Base-by-base conservation (phyloP, 2,888 invertebrate species). In the Ornithoptera priamus region DNA sequence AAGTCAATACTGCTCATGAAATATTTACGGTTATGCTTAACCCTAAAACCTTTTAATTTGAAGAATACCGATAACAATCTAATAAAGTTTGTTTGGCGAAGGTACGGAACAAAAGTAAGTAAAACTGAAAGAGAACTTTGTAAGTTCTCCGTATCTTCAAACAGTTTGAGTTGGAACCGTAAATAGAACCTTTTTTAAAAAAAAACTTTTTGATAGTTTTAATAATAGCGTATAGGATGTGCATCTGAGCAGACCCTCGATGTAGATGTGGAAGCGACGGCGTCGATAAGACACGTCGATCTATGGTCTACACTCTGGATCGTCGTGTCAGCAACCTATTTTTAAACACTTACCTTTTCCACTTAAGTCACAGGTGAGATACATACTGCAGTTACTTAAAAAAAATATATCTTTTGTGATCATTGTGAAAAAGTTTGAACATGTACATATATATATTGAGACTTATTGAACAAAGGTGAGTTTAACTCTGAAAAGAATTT, bases 271-370 rank as follows among this genome's bases (percentile, higher is more conserved):
- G 50, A 8, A n/a, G 50, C 62, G 62, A 70, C 63, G 59, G 50
- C 50, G 46, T 7, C 17, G 70, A 70, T 70, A 63, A n/a, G 60
- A 30, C 70, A 70, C 70, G 70, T 64, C 22, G 20, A 67, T 60
- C 70, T 60, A 46, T 22, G 46, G 36, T 24, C n/a, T 56, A 58
- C 42, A 42, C 17, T 30, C 30, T 62, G 10, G 53, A 46, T 17
- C 56, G 53, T 8, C 42, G 18, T 70, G 53, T 53, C 67, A 63
- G 50, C 58, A 22, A 50, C 36, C 59, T 70, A 63, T 18, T 36
- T 67, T 59, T 62, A 57, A 15, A 36, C 39, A 39, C 56, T 12
- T 15, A 22, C 57, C 57, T 22, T 58, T 24, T 7, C 24, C 56
- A 50, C 30, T 50, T 24, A 46, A 15, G 30, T 39, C 1, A 10